Base-by-base conservation (phyloP, 2,113 vertebrate species). In the Melanostigma gelatinosum region DNA sequence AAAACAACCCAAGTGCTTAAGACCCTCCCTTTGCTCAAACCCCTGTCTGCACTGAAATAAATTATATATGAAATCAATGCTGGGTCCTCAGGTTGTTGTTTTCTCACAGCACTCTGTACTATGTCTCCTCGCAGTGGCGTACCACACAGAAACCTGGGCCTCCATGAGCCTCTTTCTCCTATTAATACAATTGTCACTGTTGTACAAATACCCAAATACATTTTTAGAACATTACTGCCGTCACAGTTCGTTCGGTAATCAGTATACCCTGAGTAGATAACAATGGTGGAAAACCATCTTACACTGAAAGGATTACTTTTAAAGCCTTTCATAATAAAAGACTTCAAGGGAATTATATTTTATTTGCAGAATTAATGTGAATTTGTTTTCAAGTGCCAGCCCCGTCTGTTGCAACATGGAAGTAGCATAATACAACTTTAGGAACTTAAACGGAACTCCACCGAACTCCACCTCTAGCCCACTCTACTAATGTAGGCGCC, bases 1-100 rank as follows among this genome's bases (percentile, higher is more conserved):
- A 93, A 93, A 93, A 93, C 91, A 93, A 91, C 80, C 79, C 78
- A 68, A 80, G 85, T 54, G 63, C 85, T 86, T 57, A 54, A 79
- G 79, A 88, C 86, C 82, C 77, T 85, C 75, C 80, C 84, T 82
- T 65, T 22, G 8, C 87, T 88, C 70, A 73, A 82, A 85, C 66
- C n/a, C 54, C 74, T 79, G 80, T 88, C 89, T 79, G 82, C 77
- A 34, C 71, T 38, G 77, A 92, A 87, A 92, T 89, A 85, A 91
- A 91, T 90, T 76, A 88, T 72, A 88, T 78, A 72, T 76, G 77
- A 79, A 84, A 83, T 90, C 79, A 78, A 65, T 82, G 83, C 52
- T 65, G 64, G 66, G 65, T 75, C 70, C 46, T 80, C 44, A 66
- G 73, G 13, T 80, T 84, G 77, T 65, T 57, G 74, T 79, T 86